Conservation (phyloP, 2,888 invertebrate genomes). For the Microctonus brassicae region DNA sequence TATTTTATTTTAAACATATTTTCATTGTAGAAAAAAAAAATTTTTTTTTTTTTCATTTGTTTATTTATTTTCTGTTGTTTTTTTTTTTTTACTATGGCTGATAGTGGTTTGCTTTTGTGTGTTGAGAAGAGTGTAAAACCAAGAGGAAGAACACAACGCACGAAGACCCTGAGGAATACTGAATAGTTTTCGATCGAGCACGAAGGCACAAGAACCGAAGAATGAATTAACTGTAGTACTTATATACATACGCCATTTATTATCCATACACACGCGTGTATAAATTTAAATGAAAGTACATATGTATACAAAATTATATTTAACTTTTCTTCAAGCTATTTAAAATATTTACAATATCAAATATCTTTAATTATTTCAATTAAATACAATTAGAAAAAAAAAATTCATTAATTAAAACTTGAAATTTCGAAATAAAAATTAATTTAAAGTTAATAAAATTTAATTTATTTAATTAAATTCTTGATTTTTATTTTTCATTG, state of each 20-base stretch:
- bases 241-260: background rate
- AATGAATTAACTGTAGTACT: background rate
- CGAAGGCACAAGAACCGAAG: background rate
- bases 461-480: too few relatives aligned
- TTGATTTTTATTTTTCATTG: too few relatives aligned
- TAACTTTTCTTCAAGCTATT: background rate
- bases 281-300: background rate
- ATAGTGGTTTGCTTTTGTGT: background rate
- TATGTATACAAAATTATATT: background rate
- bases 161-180: constrained; percentile 30
- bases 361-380: too few relatives aligned
- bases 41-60: background rate
- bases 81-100: too few relatives aligned
- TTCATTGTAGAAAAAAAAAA: too few relatives aligned
- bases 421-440: too few relatives aligned
- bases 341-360: too few relatives aligned
- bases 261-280: background rate
- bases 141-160: constrained; percentile 26
- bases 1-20: background rate
- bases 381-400: too few relatives aligned
- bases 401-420: too few relatives aligned
- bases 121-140: background rate
- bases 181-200: constrained; percentile 25
- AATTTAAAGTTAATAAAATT: too few relatives aligned
- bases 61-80: too few relatives aligned